These are phyloP conservation scores for Monoplex corrugatus DNA, from an alignment of 2,888 invertebrate genomes.

Conservation along the genomic window DNA sequence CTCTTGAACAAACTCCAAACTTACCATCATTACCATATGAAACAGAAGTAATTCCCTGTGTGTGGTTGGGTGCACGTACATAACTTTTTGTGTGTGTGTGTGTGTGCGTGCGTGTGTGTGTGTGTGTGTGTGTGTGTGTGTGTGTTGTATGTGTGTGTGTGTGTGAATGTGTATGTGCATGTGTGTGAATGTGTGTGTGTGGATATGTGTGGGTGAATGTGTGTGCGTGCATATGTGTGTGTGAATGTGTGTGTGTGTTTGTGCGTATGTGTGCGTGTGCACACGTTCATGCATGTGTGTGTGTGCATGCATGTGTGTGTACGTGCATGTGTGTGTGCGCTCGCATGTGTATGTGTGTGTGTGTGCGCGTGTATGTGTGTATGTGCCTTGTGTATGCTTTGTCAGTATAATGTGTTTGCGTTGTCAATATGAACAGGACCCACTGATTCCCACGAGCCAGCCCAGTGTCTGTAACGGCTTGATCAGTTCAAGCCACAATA, in stretches of 20 bases:
- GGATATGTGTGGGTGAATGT: no score
- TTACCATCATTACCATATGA: no score
- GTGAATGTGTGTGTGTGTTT: no score
- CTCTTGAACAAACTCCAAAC: no score
- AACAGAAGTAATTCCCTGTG: no score
- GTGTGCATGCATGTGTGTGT: background rate
- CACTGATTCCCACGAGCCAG: background rate
- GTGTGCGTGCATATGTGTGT: no score
- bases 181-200: no score
- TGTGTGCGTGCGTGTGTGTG: background rate
- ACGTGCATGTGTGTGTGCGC: background rate
- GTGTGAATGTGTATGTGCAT: background rate
- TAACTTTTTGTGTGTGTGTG: no score
- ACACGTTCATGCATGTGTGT: no score
- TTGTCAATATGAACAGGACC: background rate
- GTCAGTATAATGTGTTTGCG: no score
- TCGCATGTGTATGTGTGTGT: background rate
- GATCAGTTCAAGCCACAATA: background rate
- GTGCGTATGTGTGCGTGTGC: no score
- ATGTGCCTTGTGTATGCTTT: background rate
- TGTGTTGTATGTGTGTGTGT: background rate
- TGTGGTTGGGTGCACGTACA: no score
- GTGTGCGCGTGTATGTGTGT: background rate
- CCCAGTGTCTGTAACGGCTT: background rate
- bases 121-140: constrained; percentile 13